Conservation (phyloP, 2,797 vertebrate species). For the Eulemur coronatus region DNA sequence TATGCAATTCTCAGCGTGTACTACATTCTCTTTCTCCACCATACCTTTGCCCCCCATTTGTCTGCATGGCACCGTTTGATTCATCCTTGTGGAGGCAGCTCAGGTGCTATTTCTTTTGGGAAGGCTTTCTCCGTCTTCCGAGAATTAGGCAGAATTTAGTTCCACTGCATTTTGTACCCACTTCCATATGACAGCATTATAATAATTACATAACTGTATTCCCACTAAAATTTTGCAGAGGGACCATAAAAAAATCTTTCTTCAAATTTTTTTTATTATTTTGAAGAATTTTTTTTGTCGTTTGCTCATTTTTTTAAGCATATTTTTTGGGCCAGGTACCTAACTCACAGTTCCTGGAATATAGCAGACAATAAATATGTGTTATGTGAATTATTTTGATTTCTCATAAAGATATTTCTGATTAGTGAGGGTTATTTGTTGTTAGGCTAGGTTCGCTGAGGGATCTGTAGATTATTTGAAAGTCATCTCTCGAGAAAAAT, state of each 20-base stretch:
- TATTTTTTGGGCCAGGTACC: background rate
- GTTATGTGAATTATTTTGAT: background rate
- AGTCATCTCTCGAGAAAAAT: background rate
- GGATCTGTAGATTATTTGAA: background rate
- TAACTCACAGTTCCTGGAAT: background rate
- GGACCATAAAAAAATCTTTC: background rate
- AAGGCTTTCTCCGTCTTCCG: background rate
- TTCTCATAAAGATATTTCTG: background rate
- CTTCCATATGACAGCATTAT: background rate
- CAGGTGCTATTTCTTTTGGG: background rate
- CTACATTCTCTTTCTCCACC: fast-evolving
- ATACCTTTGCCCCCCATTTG: background rate
- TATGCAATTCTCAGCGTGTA: background rate
- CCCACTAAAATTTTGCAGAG: background rate
- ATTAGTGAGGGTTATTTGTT: background rate
- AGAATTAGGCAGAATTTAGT: background rate
- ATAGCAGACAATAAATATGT: background rate
- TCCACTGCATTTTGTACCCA: background rate
- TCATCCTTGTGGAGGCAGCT: background rate
- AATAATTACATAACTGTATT: background rate
- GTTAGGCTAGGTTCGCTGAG: background rate
- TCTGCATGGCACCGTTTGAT: background rate
- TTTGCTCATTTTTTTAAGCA: background rate
- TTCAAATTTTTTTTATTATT: background rate
- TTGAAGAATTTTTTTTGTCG: background rate